Evolutionary conservation across 2,888 invertebrate genomes (phyloP), one percentile per base, ranked within the genome.

Genomic region (Noctua comes): DNA sequence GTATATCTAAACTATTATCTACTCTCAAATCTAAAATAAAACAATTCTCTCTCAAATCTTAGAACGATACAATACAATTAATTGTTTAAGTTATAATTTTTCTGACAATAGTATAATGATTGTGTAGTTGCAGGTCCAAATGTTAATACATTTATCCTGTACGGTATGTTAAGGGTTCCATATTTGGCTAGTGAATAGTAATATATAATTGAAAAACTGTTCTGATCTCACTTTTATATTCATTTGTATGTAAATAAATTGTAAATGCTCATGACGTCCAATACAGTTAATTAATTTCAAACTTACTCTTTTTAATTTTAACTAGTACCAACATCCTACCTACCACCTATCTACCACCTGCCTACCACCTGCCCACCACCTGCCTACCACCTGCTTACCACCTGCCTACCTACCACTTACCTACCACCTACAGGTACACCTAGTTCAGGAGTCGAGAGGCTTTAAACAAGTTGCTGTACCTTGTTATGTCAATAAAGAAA

Each of bases 41-140:
- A 40, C 40, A 40, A 7, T 40, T 40, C 40, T n/a, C n/a, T 40
- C 43, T 43, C 43, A 43, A 43, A 11, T 11, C 43, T 43, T 1
- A 11, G 43, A 11, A 43, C 11, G 43, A 43, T 43, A 43, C 0
- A 40, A 40, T 40, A 40, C 40, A 40, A 40, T 40, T 7, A 7
- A 7, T 7, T 7, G 8, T 40, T 43, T 43, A 43, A 13, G 13
- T 75, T 76, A 27, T 59, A 75, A 57, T 51, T 82, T 54, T 13
- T 0, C 31, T 40, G 80, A 51, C 31, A 11, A 31, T 31, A 73
- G 79, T 43, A 79, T 73, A 82, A 84, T 84, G 88, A 88, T 89
- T 89, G 85, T 89, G 88, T 85, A 78, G 86, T 85, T 77, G 88
- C 79, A 86, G 80, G 88, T 81, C 85, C 86, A 88, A 88, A 82